phyloP scores from a whole-genome alignment of 1,140 invertebrate species.

The Bombus confusus region DNA sequence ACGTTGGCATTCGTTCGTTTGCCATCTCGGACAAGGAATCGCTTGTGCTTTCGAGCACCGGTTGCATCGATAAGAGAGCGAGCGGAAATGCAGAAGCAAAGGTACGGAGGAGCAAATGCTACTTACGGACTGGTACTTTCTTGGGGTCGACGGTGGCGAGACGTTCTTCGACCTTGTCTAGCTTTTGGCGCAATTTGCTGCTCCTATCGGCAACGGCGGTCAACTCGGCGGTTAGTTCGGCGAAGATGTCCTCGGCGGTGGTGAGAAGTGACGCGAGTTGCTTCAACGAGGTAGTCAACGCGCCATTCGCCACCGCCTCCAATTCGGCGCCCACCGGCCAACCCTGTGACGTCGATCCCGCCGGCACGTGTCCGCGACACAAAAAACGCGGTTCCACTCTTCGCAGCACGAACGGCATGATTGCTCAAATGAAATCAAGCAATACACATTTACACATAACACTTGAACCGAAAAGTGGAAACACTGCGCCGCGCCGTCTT shows the following conservation, averaged over 20 bases:
- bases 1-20: background rate
- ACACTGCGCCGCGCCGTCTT: background rate
- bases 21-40: background rate
- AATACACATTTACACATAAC: slow-evolving; percentile 37
- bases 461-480: background rate
- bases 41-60: background rate
- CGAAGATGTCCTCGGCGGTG: slow-evolving; percentile 84
- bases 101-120: background rate
- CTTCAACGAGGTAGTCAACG: slow-evolving; percentile 82
- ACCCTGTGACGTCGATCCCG: slow-evolving; percentile 72
- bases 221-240: slow-evolving; percentile 82
- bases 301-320: slow-evolving; percentile 82
- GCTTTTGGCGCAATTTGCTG: slow-evolving; percentile 78
- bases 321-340: slow-evolving; percentile 81
- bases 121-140: slow-evolving; percentile 85
- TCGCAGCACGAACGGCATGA: slow-evolving; percentile 81
- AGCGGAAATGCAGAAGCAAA: background rate
- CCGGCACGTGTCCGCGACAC: slow-evolving; percentile 80
- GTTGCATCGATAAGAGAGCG: slow-evolving; percentile 23
- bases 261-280: slow-evolving; percentile 83
- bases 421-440: slow-evolving; percentile 34
- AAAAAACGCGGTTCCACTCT: slow-evolving; percentile 80
- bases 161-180: slow-evolving; percentile 79
- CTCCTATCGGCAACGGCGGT: slow-evolving; percentile 81
- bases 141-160: slow-evolving; percentile 82